These are phyloP conservation scores for Ictidomys tridecemlineatus DNA, from an alignment of 2,113 vertebrate species.

Conservation along the genomic window DNA sequence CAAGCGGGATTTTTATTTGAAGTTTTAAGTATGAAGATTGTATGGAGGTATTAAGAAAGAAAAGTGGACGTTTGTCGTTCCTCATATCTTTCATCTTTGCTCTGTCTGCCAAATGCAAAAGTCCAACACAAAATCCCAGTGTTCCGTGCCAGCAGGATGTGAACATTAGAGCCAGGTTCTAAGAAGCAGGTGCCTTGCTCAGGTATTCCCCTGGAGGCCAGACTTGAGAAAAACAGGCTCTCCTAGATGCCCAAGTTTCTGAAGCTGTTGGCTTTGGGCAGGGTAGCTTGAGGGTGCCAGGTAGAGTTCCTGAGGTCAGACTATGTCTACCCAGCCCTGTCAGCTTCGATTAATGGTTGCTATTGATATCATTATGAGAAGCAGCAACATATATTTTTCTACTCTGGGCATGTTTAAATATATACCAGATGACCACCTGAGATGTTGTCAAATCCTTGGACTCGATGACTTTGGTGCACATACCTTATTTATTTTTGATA, in stretches of 20 bases:
- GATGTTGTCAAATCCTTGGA: background rate
- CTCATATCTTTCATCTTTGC: background rate
- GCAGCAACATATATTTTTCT: background rate
- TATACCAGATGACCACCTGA: background rate
- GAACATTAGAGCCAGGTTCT: background rate
- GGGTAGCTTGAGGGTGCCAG: background rate
- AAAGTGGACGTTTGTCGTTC: background rate
- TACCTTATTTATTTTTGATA: background rate
- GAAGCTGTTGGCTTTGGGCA: background rate
- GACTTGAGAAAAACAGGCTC: background rate
- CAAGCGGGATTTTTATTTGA: background rate
- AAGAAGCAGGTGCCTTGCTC: background rate
- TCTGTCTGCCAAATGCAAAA: background rate
- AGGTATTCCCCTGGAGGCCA: background rate
- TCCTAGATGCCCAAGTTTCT: background rate
- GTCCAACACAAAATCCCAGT: background rate
- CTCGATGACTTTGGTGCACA: background rate
- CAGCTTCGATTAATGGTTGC: background rate
- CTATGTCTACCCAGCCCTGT: background rate
- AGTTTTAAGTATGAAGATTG: background rate
- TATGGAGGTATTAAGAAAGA: background rate
- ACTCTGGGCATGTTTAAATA: background rate
- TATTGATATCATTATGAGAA: background rate
- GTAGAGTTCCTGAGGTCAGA: background rate
- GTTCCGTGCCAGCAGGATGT: background rate